Base-by-base conservation (phyloP, 2,113 vertebrate genomes). In the Salminus brasiliensis region DNA sequence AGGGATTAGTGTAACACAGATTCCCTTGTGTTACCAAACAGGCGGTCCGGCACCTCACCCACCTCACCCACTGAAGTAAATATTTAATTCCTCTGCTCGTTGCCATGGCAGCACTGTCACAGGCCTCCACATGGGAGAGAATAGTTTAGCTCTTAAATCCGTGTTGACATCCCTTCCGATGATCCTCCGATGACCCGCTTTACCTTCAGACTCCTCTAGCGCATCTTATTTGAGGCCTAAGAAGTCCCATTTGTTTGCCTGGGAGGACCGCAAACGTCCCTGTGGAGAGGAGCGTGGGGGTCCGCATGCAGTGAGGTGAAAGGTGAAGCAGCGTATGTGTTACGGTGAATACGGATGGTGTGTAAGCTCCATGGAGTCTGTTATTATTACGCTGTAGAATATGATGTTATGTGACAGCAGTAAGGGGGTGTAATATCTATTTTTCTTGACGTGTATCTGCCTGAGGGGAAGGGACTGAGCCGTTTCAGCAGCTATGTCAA, bases 51-150 rank as follows among this genome's bases (percentile, higher is more conserved):
- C 53, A 30, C 27, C 30, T 62, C 27, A n/a, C n/a, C n/a, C 53
- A 30, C 27, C 30, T 62, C 27, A 65, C 77, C 65, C 72, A 75
- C 43, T 57, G 45, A 49, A 52, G 82, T 84, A 84, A 82, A 86
- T 84, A 84, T 84, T 84, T 80, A 80, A 86, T 81, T 67, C 18
- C 32, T 59, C 49, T 49, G 68, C 59, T 49, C 18, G 79, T 85
- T 69, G 72, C 66, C 75, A 83, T 81, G 75, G 60, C 66, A 85
- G 71, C 81, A 52, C 32, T 52, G 29, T 73, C 78, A 55, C 4
- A 32, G 47, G 62, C 32, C 9, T 80, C 70, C 45, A 27, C 11
- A 27, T 70, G 45, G 43, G 71, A 67, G 36, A 39, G n/a, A 65
- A 16, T 39, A 29, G 4, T 53, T 53, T n/a, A n/a, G 18, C 18